Evolutionary conservation across 1,140 invertebrate genomes (phyloP), one percentile per base, ranked within the genome.

Genomic region (Microplitis mediator): DNA sequence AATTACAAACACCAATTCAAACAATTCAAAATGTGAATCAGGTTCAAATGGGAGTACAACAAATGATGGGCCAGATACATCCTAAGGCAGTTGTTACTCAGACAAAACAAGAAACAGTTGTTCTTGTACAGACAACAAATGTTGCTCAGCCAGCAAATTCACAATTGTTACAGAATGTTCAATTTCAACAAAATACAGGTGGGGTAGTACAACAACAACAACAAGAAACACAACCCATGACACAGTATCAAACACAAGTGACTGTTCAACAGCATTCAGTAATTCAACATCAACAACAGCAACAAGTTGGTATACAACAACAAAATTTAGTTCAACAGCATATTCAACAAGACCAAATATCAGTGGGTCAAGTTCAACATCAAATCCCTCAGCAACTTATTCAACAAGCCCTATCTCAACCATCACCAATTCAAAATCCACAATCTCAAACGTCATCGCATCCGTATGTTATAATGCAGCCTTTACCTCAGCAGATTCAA

Each of bases 401-500:
- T 23, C 36, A 64, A 23, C 69, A 71, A n/a, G 31, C 23, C 11
- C 58, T n/a, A 11, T 32, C 36, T 14, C 60, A 63, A 31, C 61
- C 34, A 39, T 60, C 35, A 51, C 4, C 62, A 50, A 8, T 11
- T 23, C 79, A 78, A 67, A 34, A 70, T 1, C 9, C 11, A 31
- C 69, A 70, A 51, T 76, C 71, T 31, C 69, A 75, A 50, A 31
- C 14, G 5, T 2, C 56, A 1, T 6, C 56, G 4, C 78, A 80
- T 56, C 80, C 78, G 9, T 85, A 83, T 45, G 77, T 84, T 0
- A 78, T 82, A 31, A 74, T 81, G 11, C 73, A 80, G 13, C 71
- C 74, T 0, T 68, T 84, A 9, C 79, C 82, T 23, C 78, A 82
- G 31, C 78, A 82, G 31, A 51, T 85, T 14, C 84, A 83, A 58